Conservation (phyloP, 1,140 invertebrate genomes). For the Samia ricini region DNA sequence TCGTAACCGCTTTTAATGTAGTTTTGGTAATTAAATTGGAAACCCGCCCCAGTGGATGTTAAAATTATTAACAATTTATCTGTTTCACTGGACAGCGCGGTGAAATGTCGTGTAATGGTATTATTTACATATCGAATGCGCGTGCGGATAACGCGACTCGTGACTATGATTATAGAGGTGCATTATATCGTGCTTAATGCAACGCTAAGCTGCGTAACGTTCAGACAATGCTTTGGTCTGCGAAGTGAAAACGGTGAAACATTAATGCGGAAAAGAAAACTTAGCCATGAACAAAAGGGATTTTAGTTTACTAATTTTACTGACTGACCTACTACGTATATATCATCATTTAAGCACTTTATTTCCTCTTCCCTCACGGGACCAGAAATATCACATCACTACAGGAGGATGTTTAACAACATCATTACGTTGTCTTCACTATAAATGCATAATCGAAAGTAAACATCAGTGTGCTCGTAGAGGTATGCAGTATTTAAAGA, state of each 20-base stretch:
- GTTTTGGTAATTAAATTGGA: slow-evolving; percentile 29
- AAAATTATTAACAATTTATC: slow-evolving; percentile 39
- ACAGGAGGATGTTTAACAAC: too few species aligned
- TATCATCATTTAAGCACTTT: too few species aligned
- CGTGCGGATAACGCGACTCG: slow-evolving; percentile 52
- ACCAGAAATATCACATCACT: too few species aligned
- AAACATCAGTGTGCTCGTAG: slow-evolving; percentile 10
- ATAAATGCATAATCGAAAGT: slow-evolving; percentile 13
- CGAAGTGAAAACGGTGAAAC: slow-evolving; percentile 41
- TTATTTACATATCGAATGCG: slow-evolving; percentile 58
- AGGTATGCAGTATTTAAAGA: slow-evolving; percentile 18
- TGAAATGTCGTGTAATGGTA: slow-evolving; percentile 48
- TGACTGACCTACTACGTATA: not conserved
- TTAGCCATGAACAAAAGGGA: slow-evolving; percentile 30
- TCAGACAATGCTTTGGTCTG: slow-evolving; percentile 45
- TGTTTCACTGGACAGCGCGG: slow-evolving; percentile 29
- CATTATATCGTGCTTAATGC: slow-evolving; percentile 56
- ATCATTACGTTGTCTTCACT: too few species aligned
- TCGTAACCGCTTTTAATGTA: slow-evolving; percentile 23
- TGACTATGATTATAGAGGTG: slow-evolving; percentile 53
- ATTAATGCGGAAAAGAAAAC: slow-evolving; percentile 45
- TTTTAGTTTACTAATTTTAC: slow-evolving; percentile 25
- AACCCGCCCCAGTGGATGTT: slow-evolving; percentile 18
- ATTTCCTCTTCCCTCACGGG: too few species aligned
- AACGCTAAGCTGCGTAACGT: slow-evolving; percentile 49